phyloP scores from a whole-genome alignment of 1,140 invertebrate genomes.

The Drosophila nannoptera region DNA sequence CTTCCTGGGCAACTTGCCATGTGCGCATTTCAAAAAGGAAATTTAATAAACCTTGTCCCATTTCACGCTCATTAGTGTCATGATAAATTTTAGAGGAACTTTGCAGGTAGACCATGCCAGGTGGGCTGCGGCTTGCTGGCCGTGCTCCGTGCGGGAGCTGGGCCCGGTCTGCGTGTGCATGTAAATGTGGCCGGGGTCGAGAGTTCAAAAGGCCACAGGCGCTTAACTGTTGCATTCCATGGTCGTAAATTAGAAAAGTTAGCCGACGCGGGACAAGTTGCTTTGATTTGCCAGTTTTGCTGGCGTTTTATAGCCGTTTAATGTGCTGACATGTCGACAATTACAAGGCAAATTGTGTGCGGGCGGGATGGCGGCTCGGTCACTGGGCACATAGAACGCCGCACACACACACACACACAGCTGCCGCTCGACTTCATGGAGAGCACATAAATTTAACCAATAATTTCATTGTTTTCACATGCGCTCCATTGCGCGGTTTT shows the following conservation, averaged over 20 bases:
- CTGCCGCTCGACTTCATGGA: slow-evolving; percentile 39
- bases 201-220: slow-evolving; percentile 49
- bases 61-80: slow-evolving; percentile 76
- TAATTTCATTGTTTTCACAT: slow-evolving; percentile 76
- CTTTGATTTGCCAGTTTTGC: slow-evolving; percentile 71
- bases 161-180: slow-evolving; percentile 21
- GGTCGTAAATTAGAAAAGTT: slow-evolving; percentile 74
- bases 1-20: slow-evolving; percentile 43
- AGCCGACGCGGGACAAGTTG: slow-evolving; percentile 62
- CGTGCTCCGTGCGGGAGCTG: too few species aligned
- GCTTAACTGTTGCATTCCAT: slow-evolving; percentile 70
- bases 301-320: slow-evolving; percentile 70
- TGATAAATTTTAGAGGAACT: slow-evolving; percentile 64
- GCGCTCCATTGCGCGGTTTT: slow-evolving; percentile 65
- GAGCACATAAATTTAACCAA: slow-evolving; percentile 68
- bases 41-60: slow-evolving; percentile 76
- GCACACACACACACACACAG: too few species aligned
- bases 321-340: slow-evolving; percentile 75
- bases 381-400: too few species aligned
- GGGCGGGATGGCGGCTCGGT: not conserved
- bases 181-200: slow-evolving; percentile 51
- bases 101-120: slow-evolving; percentile 11
- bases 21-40: slow-evolving; percentile 74
- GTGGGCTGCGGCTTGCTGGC: slow-evolving; percentile 8
- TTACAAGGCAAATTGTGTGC: slow-evolving; percentile 51